A percentile compares a stretch with the other conserved stretches of the same genome.
Evolutionary conservation across 2,113 vertebrate genomes (phyloP).

Genomic region (Pachypanchax playfairii): DNA sequence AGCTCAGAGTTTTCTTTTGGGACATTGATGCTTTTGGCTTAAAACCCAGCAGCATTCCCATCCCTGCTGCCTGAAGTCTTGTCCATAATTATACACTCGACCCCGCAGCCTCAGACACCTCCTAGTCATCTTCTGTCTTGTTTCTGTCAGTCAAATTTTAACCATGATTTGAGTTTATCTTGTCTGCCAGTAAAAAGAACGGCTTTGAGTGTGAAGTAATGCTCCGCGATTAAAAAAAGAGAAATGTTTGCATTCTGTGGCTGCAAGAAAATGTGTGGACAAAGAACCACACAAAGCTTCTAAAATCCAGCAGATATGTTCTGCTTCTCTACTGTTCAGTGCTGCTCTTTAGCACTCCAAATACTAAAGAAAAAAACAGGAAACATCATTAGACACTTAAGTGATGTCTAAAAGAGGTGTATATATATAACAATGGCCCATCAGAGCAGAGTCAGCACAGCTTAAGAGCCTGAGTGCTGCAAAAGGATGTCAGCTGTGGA

Average conservation of each 20-base stretch:
- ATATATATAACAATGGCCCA: slow-evolving; percentile 42
- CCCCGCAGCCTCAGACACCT: slow-evolving; percentile 78
- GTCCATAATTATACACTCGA: slow-evolving; percentile 75
- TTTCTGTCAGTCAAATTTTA: slow-evolving; percentile 80
- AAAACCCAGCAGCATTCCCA: slow-evolving; percentile 43
- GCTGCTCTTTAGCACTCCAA: slow-evolving; percentile 12
- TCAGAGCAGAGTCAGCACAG: slow-evolving; percentile 53
- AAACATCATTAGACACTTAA: slow-evolving; percentile 40
- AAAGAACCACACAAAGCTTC: background rate
- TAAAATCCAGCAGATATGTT: background rate
- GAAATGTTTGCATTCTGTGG: slow-evolving; percentile 29
- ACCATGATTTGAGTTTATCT: slow-evolving; percentile 65
- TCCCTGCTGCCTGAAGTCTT: slow-evolving; percentile 53
- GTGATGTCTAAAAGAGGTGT: slow-evolving; percentile 54
- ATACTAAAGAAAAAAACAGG: slow-evolving; percentile 23
- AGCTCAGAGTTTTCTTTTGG: slow-evolving; percentile 35
- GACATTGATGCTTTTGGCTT: slow-evolving; percentile 33
- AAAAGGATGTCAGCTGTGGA: slow-evolving; percentile 69
- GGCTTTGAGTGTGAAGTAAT: slow-evolving; percentile 33
- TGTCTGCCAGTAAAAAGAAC: slow-evolving; percentile 46
- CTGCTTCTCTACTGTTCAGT: background rate
- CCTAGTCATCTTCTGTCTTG: slow-evolving; percentile 80
- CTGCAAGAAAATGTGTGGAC: slow-evolving; percentile 18
- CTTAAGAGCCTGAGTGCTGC: slow-evolving; percentile 38
- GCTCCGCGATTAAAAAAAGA: slow-evolving; percentile 22